Evolutionary conservation across 2,797 vertebrate species (phyloP).

Genomic region (Sebastes taczanowskii): DNA sequence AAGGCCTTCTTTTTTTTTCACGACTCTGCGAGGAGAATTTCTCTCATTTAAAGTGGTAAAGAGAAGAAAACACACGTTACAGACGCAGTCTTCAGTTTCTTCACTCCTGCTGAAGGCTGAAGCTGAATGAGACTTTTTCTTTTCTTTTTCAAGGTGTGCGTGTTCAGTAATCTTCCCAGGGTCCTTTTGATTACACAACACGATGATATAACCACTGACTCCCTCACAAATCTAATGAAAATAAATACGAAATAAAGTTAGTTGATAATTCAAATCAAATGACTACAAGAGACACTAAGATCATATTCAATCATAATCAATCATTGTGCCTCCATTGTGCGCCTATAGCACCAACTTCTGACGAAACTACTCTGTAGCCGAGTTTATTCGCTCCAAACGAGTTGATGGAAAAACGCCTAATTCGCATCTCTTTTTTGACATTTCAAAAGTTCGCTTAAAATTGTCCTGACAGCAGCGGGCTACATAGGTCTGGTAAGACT

Average conservation of each 20-base stretch:
- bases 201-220: not conserved
- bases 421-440: too few relatives aligned
- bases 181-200: not conserved
- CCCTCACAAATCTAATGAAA: not conserved
- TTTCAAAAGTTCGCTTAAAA: too few relatives aligned
- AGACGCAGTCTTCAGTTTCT: not conserved
- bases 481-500: too few relatives aligned
- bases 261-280: not conserved
- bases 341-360: too few relatives aligned
- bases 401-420: too few relatives aligned
- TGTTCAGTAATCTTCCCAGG: not conserved
- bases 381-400: too few relatives aligned
- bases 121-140: slow-evolving; percentile 1
- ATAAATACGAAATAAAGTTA: not conserved
- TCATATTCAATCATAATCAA: too few relatives aligned
- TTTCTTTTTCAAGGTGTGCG: slow-evolving; percentile 11
- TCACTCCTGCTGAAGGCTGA: not conserved
- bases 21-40: not conserved
- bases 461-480: too few relatives aligned
- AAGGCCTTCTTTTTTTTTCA: slow-evolving; percentile 30
- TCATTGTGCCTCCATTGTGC: too few relatives aligned
- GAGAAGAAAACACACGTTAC: not conserved
- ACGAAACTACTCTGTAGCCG: too few relatives aligned
- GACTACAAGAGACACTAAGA: not conserved
- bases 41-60: slow-evolving; percentile 15